These are phyloP conservation scores for Oncorhynchus keta DNA, from an alignment of 2,113 vertebrate genomes.

Conservation along the genomic window DNA sequence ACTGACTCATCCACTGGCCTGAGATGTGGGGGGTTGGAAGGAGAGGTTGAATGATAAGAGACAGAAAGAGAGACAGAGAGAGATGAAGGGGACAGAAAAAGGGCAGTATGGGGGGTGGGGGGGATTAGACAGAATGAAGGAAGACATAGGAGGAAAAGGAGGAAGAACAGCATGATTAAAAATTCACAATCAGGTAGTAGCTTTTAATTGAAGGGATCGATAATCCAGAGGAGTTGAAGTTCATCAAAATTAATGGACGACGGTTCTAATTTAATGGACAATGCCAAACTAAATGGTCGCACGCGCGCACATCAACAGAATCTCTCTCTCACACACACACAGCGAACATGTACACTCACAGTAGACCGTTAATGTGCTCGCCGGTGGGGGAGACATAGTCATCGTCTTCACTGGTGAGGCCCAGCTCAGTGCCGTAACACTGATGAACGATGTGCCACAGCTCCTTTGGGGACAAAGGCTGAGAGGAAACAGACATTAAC, in stretches of 20 bases:
- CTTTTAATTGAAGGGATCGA: neutral
- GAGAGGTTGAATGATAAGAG: constrained; percentile 2
- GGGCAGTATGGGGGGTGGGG: neutral
- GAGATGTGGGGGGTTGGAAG: neutral
- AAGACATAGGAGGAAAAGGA: neutral
- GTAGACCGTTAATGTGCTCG: constrained; percentile 84
- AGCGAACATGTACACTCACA: constrained; percentile 73
- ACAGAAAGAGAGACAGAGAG: neutral
- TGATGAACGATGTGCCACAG: constrained; percentile 92
- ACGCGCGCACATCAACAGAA: neutral
- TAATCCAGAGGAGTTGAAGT: neutral
- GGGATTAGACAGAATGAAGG: neutral
- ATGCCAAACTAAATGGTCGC: neutral
- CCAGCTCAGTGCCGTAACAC: constrained; percentile 89
- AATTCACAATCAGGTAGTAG: neutral
- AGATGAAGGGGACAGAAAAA: neutral
- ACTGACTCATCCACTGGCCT: constrained; percentile 81
- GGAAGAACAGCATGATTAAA: neutral
- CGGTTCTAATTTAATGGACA: neutral
- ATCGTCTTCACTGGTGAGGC: constrained; percentile 90
- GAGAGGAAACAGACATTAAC: constrained; percentile 23
- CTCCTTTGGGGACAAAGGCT: constrained; percentile 87
- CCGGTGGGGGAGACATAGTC: constrained; percentile 86
- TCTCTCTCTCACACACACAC: neutral
- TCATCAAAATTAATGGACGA: neutral